These are phyloP conservation scores for Pipistrellus nathusii DNA, from an alignment of 2,797 vertebrate genomes.

Conservation along the genomic window DNA sequence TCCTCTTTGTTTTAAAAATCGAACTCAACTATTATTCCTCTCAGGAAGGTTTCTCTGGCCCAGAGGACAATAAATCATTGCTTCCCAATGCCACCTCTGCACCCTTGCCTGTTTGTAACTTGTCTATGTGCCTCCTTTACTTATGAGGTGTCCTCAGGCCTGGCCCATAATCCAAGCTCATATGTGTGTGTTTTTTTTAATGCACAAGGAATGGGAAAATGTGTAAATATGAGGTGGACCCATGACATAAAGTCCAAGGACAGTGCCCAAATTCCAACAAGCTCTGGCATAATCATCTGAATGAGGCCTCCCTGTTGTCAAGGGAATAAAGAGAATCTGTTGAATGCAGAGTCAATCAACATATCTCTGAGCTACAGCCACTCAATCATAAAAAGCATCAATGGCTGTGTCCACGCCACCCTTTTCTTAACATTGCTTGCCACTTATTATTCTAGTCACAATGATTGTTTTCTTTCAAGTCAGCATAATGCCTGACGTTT, in stretches of 20 bases:
- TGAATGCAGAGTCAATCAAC: background rate
- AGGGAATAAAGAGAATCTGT: background rate
- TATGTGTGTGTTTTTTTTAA: background rate
- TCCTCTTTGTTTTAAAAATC: constrained; percentile 47
- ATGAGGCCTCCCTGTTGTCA: background rate
- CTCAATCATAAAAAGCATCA: background rate
- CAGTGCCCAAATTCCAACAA: background rate
- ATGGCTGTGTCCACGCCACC: background rate
- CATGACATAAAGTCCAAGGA: background rate
- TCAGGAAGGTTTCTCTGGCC: constrained; percentile 17
- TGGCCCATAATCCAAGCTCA: background rate
- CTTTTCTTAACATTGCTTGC: background rate
- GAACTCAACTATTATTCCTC: constrained; percentile 24
- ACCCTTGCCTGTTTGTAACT: background rate
- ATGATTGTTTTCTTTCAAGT: background rate
- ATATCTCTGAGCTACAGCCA: background rate
- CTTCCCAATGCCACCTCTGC: background rate
- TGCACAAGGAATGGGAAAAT: background rate
- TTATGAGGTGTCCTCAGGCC: background rate
- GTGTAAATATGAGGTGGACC: background rate
- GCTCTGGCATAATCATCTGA: background rate
- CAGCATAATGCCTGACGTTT: background rate
- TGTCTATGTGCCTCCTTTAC: background rate
- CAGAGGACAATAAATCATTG: background rate
- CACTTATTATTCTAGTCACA: background rate